Evolutionary conservation across 2,888 invertebrate genomes (phyloP), one percentile per base, ranked within the genome.

Genomic region (Dicranocentrus wangi): DNA sequence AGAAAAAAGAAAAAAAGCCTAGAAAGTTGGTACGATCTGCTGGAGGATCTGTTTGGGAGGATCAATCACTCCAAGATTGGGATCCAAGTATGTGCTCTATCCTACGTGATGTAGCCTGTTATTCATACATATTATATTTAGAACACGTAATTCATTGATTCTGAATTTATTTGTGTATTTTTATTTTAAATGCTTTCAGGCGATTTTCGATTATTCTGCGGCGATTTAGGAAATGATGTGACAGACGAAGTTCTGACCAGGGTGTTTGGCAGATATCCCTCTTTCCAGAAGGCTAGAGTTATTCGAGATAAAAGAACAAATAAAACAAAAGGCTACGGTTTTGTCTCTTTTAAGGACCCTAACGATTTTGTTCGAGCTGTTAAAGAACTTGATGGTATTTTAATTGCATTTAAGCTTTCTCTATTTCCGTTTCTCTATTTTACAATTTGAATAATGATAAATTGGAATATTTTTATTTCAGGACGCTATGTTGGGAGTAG

Each of bases 181-280:
- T 39, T 60, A 3, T 43, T 63, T 25, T 25, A 32, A n/a, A n/a
- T 65, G 51, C 60, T 87, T 88, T 58, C 88, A 92, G 98, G 97
- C 90, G 99, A 99, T 90, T 99, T 98, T 90, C 91, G 99, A 85
- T 94, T 99, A 90, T 99, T 99, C 89, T 98, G 98, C 88, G 99
- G 99, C n/a, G 99, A 99, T 90, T 91, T 99, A 60, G 99, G 99
- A 17, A 99, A 99, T 89, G 99, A 99, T 89, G 99, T 99, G 25
- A 99, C 98, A 0, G 99, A 99, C 88, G 99, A 99, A 89, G 92
- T 98, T 81, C 90, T 99, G n/a, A 95, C 95, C 0, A 92, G 99
- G 86, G 98, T 98, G 0, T 99, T 99, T 88, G 94, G 95, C 88
- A 96, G 96, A 88, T 97, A 93, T 90, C 93, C 94, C 0, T 97